Evolutionary conservation across 2,888 invertebrate species (phyloP), one percentile per base, ranked within the genome.

Genomic region (Resseliella maxima): DNA sequence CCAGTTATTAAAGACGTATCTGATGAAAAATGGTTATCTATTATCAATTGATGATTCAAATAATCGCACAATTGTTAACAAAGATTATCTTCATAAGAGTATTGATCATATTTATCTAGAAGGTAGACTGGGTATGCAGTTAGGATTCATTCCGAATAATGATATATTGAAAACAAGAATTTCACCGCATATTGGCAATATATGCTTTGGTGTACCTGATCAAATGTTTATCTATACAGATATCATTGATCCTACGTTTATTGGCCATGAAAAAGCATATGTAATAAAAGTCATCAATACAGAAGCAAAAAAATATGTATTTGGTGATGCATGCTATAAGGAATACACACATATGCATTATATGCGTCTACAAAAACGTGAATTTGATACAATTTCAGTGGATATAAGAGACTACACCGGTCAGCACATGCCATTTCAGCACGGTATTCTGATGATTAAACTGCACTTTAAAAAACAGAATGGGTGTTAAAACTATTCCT

Each of bases 211-310:
- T 27, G 36, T 86, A 27, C 38, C 59, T 0, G 86, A 86, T 27
- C 54, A 64, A 41, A 41, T 86, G 38, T 27, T 86, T 24, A 27
- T 86, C 15, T 86, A 86, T 21, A 54, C 59, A 2, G 86, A 86
- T 41, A 72, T 86, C 38, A 36, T 86, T 38, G 86, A 86, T 3
- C 64, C 59, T 0, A 54, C 54, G 41, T 24, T 86, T 24, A 38
- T 64, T 41, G 86, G 64, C 5, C 24, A 85, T 21, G 83, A 85
- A 85, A 12, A 24, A 5, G n/a, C 83, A n/a, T 12, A 41, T 27
- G 41, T 85, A 38, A 41, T 85, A 85, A 85, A 85, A 85, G 21
- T 85, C 5, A 18, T 85, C 2, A 85, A 38, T 85, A 85, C 83
- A 38, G 15, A 24, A 1, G 10, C 10, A 24, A n/a, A 18, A 6